Base-by-base conservation (phyloP, 2,113 vertebrate species). In the Nothoprocta pentlandii region DNA sequence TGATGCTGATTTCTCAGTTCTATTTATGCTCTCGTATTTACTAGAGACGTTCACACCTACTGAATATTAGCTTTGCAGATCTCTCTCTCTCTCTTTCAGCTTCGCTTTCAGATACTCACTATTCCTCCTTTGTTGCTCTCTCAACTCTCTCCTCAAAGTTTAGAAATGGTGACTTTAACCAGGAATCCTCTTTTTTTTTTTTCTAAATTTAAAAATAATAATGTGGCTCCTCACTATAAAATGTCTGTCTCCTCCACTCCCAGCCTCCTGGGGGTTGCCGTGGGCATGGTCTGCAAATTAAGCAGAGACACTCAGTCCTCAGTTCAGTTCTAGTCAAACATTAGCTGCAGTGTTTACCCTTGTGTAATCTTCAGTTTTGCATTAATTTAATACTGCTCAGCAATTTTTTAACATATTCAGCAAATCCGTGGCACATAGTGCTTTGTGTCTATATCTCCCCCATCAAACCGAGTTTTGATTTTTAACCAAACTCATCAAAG, bases 291-390 rank as follows among this genome's bases (percentile, higher is more conserved):
- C 96, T 97, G 89, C 96, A 96, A 97, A 96, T 97, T 95, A 94
- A 96, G 91, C 79, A 80, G 92, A 97, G 92, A 96, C 89, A 94
- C 76, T 97, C 84, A 96, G 84, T 89, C 94, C 94, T 97, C 92
- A 44, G 91, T 92, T 97, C 92, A 85, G 95, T 88, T 95, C 94
- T 92, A 97, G 96, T 97, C 96, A 98, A 96, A 98, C 95, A 97
- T 97, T 96, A 97, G 93, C 97, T 94, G 58, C 94, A 96, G 58
- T 96, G 96, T 97, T 98, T 98, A 97, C 96, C 91, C 97, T 97
- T 93, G 96, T 96, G 96, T 97, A 98, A 98, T 97, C 96, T 97
- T 97, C 92, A 94, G 91, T 95, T 98, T 94, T 98, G 96, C 95
- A 95, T 97, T 97, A 96, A 96, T 97, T 97, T 96, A 95, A 95